Conservation (phyloP, 2,113 vertebrate species). For the Cyphomyrus discorhynchus region DNA sequence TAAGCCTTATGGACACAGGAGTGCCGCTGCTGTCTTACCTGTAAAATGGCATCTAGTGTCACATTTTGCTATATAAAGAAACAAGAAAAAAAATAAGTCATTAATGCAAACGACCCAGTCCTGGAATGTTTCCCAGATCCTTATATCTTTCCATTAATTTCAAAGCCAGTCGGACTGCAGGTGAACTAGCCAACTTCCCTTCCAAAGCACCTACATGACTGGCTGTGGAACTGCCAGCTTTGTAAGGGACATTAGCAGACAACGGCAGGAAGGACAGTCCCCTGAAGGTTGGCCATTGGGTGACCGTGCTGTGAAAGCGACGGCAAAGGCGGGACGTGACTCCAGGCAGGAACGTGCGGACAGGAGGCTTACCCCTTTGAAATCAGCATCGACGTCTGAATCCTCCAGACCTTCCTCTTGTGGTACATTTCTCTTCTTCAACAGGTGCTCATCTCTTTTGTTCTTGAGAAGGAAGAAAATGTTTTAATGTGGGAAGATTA, state of each 20-base stretch:
- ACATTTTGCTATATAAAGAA: constrained; percentile 84
- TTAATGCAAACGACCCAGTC: not conserved
- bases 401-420: constrained; percentile 96
- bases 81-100: constrained; percentile 2
- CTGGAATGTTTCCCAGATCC: not conserved
- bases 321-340: not conserved
- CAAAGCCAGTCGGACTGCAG: not conserved
- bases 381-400: constrained; percentile 94
- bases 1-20: not conserved
- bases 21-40: constrained; percentile 62
- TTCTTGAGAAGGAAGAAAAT: constrained; percentile 62
- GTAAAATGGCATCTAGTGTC: constrained; percentile 94
- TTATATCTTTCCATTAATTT: not conserved
- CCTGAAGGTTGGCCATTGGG: not conserved
- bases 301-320: not conserved
- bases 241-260: not conserved
- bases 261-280: not conserved
- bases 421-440: constrained; percentile 98
- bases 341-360: too few relatives aligned
- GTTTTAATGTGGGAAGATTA: not conserved
- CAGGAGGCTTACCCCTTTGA: constrained; percentile 79
- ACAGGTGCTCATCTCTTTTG: constrained; percentile 96
- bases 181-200: not conserved
- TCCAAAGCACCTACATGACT: not conserved
- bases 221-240: not conserved